Conservation (phyloP, 2,888 invertebrate species). For the Arenicola marina region DNA sequence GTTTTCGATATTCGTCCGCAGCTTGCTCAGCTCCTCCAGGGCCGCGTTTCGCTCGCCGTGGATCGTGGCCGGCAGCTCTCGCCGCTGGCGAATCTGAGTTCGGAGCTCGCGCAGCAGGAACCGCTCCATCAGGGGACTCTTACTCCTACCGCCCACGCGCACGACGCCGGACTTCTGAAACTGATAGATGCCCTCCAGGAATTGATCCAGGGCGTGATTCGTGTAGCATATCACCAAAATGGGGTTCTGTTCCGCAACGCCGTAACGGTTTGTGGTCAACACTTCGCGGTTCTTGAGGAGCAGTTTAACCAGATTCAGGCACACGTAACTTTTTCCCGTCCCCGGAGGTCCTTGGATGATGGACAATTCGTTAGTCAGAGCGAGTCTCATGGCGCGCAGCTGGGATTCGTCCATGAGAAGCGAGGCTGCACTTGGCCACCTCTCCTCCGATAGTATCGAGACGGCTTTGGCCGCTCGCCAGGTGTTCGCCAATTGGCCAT, state of each 20-base stretch:
- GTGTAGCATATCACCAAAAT: constrained; percentile 59
- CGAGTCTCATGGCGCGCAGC: constrained; percentile 37
- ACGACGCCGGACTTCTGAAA: constrained; percentile 45
- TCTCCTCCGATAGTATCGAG: constrained; percentile 7
- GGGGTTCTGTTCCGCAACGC: constrained; percentile 33
- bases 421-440: constrained; percentile 36
- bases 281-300: constrained; percentile 67
- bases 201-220: constrained; percentile 61
- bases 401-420: constrained; percentile 41
- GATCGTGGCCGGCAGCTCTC: background rate
- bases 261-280: constrained; percentile 11
- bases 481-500: too few species aligned
- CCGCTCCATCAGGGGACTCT: constrained; percentile 40
- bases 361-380: constrained; percentile 37
- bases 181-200: constrained; percentile 53
- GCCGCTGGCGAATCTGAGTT: background rate
- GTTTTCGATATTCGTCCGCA: constrained; percentile 18
- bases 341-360: constrained; percentile 44
- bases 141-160: constrained; percentile 48
- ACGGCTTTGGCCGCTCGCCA: background rate
- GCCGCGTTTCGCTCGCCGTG: background rate
- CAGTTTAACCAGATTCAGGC: constrained; percentile 59
- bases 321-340: constrained; percentile 42
- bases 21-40: constrained; percentile 12
- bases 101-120: constrained; percentile 22